phyloP scores from a whole-genome alignment of 23 tunicate genomes.

The Trididemnum nubilum region DNA sequence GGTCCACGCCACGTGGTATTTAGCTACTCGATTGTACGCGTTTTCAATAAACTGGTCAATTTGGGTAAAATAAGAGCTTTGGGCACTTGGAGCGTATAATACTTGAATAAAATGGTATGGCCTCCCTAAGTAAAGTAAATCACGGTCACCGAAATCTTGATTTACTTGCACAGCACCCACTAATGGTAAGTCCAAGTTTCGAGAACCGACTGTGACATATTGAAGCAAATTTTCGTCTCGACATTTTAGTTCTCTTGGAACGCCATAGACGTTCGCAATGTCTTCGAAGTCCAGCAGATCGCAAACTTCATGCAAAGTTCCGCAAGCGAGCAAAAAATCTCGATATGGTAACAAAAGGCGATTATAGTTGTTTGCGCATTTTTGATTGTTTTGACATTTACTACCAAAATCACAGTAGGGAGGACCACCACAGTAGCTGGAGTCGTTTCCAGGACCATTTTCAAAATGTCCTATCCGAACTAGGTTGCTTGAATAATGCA shows the following conservation, averaged over 20 bases:
- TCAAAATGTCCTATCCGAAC: background rate
- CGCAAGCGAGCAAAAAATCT: constrained; percentile 53
- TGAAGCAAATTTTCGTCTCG: background rate
- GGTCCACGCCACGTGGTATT: constrained; percentile 29
- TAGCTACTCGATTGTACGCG: background rate
- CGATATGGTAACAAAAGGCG: constrained; percentile 47
- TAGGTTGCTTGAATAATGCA: constrained; percentile 37
- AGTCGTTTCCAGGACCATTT: constrained; percentile 53
- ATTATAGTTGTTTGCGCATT: constrained; percentile 54
- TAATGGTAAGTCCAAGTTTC: background rate
- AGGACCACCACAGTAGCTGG: constrained; percentile 39
- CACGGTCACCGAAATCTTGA: background rate
- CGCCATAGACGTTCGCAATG: constrained; percentile 14
- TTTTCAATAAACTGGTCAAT: background rate
- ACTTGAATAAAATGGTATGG: background rate
- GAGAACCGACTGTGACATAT: background rate
- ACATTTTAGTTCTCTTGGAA: constrained; percentile 15
- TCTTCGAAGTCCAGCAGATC: constrained; percentile 38
- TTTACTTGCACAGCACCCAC: constrained; percentile 11
- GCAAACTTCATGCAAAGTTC: constrained; percentile 49
- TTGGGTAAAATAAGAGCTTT: background rate
- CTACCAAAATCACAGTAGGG: background rate
- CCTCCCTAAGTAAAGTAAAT: constrained; percentile 30
- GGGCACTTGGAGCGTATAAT: constrained; percentile 1
- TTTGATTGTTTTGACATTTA: background rate